Conservation (phyloP, 2,888 invertebrate genomes). For the Epistrophe grossulariae region DNA sequence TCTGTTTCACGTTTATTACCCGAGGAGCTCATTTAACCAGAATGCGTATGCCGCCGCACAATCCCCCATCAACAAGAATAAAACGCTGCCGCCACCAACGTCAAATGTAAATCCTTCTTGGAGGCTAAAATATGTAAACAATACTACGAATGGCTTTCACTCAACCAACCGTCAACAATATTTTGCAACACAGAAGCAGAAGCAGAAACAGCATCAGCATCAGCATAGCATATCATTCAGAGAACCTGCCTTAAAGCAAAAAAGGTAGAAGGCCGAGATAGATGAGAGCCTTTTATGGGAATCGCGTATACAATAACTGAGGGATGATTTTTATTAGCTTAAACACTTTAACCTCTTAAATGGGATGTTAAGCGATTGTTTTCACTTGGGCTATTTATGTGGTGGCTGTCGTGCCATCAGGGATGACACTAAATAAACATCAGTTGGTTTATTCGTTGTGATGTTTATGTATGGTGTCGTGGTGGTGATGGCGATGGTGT, state of each 20-base stretch:
- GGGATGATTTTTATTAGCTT: slow-evolving; percentile 80
- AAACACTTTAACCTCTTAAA: slow-evolving; percentile 78
- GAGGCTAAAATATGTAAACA: slow-evolving; percentile 75
- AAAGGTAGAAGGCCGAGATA: slow-evolving; percentile 50
- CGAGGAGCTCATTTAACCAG: slow-evolving; percentile 70
- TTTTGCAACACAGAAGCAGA: slow-evolving; percentile 41
- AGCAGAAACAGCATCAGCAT: slow-evolving; percentile 13
- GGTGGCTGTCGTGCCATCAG: slow-evolving; percentile 73
- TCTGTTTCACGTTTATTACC: slow-evolving; percentile 66
- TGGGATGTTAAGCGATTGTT: slow-evolving; percentile 77
- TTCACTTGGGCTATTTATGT: slow-evolving; percentile 75
- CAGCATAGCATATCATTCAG: too few relatives aligned
- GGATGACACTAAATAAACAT: slow-evolving; percentile 76
- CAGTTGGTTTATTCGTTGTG: slow-evolving; percentile 63
- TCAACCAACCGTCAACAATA: slow-evolving; percentile 68
- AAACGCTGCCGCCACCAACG: neutral
- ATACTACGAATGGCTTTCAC: slow-evolving; percentile 68
- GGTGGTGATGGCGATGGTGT: slow-evolving; percentile 36
- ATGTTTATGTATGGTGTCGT: slow-evolving; percentile 1
- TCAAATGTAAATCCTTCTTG: slow-evolving; percentile 69
- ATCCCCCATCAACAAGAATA: slow-evolving; percentile 34
- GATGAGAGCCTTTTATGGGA: slow-evolving; percentile 66
- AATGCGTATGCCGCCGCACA: slow-evolving; percentile 56
- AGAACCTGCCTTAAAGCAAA: slow-evolving; percentile 45
- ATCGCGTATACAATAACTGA: slow-evolving; percentile 52